Conservation (phyloP, 2,797 vertebrate species). For the Parauchenoglanis ngamensis region DNA sequence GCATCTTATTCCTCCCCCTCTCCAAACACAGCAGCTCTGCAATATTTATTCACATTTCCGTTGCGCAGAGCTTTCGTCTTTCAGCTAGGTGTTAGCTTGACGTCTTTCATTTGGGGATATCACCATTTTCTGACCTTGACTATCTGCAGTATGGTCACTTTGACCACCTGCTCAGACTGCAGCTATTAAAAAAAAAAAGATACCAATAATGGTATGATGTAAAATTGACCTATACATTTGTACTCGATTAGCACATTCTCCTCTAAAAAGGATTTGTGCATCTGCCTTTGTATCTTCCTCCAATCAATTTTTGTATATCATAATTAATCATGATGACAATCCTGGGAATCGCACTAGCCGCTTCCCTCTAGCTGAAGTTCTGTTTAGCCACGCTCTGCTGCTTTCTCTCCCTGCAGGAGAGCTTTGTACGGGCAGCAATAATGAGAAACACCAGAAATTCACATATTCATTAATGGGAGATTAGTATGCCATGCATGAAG, state of each 20-base stretch:
- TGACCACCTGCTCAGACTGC: slow-evolving; percentile 13
- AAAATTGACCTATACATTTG: background rate
- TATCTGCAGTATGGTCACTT: background rate
- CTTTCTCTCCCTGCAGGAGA: slow-evolving; percentile 31
- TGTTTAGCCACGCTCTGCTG: slow-evolving; percentile 34
- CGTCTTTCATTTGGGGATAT: slow-evolving; percentile 16
- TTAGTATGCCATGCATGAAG: slow-evolving; percentile 50
- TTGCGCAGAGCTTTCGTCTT: slow-evolving; percentile 12
- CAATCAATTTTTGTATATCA: slow-evolving; percentile 19
- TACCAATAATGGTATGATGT: background rate
- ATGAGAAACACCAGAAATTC: slow-evolving; percentile 45
- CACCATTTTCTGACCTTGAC: slow-evolving; percentile 24
- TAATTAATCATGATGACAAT: slow-evolving; percentile 38
- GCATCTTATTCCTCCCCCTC: slow-evolving; percentile 36
- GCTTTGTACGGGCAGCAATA: slow-evolving; percentile 39
- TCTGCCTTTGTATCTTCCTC: slow-evolving; percentile 18
- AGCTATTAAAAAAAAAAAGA: background rate
- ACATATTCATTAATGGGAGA: slow-evolving; percentile 52
- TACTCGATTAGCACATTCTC: background rate
- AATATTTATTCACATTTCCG: slow-evolving; percentile 45
- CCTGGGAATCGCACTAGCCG: slow-evolving; percentile 31
- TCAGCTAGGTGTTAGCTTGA: slow-evolving; percentile 26
- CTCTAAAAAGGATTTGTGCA: background rate
- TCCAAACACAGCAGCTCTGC: slow-evolving; percentile 38
- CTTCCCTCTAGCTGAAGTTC: slow-evolving; percentile 18